Percentiles rank a stretch among this genome's conserved stretches.
phyloP scores from a whole-genome alignment of 2,113 vertebrate species.

The Carettochelys insculpta region DNA sequence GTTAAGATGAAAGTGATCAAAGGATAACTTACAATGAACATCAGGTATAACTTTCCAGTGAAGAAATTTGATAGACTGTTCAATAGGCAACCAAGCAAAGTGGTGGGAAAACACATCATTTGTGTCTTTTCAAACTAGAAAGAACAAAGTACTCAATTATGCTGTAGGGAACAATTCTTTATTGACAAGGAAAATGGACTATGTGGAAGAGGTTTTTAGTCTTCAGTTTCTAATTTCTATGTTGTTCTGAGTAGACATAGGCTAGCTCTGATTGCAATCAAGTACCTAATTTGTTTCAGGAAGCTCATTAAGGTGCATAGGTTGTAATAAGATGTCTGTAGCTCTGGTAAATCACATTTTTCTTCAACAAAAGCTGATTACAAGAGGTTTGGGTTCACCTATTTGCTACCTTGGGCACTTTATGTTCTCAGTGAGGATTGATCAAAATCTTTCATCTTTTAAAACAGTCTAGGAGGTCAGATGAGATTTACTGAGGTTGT shows the following conservation, averaged over 20 bases:
- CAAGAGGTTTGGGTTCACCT: not conserved
- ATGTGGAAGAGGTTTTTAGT: not conserved
- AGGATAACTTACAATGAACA: not conserved
- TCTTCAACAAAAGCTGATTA: not conserved
- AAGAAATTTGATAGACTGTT: not conserved
- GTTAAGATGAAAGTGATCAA: not conserved
- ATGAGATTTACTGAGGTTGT: not conserved
- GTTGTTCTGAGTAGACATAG: not conserved
- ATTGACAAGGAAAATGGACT: not conserved
- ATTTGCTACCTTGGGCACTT: not conserved
- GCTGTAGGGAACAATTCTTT: not conserved
- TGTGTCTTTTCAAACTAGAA: not conserved
- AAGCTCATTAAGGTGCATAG: slow-evolving; percentile 12
- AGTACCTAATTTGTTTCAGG: not conserved
- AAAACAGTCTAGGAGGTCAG: not conserved
- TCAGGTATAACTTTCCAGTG: not conserved
- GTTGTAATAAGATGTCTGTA: not conserved
- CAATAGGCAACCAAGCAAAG: not conserved
- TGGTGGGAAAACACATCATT: not conserved
- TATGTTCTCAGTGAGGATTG: not conserved
- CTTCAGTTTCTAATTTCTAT: not conserved
- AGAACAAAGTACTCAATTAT: not conserved
- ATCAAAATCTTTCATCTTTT: not conserved
- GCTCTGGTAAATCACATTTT: not conserved
- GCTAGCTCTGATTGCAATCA: not conserved